phyloP scores from a whole-genome alignment of 2,113 vertebrate species.

The Manacus vitellinus region DNA sequence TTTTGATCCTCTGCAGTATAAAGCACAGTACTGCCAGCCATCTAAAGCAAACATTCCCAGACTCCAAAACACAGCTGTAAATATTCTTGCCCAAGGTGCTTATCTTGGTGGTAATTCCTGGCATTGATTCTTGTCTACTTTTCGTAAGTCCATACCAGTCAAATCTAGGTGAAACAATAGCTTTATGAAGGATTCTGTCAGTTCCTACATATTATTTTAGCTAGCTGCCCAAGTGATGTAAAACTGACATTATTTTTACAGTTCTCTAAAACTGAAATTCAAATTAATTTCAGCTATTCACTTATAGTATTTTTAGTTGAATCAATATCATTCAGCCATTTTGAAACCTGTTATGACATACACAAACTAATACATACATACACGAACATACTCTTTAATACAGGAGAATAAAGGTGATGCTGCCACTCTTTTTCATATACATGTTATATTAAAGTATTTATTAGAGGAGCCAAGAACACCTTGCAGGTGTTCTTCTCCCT shows the following conservation, averaged over 20 bases:
- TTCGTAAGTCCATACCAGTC: not conserved
- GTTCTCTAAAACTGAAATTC: not conserved
- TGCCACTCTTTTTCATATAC: not conserved
- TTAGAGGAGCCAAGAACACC: not conserved
- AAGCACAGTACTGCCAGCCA: not conserved
- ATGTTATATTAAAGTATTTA: not conserved
- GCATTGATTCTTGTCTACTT: not conserved
- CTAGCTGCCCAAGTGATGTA: not conserved
- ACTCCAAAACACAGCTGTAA: not conserved
- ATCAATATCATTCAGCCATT: constrained; percentile 53
- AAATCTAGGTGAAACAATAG: not conserved
- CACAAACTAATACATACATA: not conserved
- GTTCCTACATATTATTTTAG: not conserved
- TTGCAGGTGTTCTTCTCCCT: not conserved
- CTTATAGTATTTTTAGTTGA: not conserved
- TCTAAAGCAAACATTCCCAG: constrained; percentile 23
- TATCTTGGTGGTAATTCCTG: not conserved
- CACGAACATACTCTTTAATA: not conserved
- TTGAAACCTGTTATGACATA: constrained; percentile 4
- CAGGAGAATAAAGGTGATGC: not conserved
- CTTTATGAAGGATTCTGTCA: not conserved
- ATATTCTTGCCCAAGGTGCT: not conserved
- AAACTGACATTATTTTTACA: not conserved
- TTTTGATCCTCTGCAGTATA: constrained; percentile 25
- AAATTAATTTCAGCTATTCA: not conserved